Conservation (phyloP, 2,113 vertebrate genomes). For the Vidua chalybeata region DNA sequence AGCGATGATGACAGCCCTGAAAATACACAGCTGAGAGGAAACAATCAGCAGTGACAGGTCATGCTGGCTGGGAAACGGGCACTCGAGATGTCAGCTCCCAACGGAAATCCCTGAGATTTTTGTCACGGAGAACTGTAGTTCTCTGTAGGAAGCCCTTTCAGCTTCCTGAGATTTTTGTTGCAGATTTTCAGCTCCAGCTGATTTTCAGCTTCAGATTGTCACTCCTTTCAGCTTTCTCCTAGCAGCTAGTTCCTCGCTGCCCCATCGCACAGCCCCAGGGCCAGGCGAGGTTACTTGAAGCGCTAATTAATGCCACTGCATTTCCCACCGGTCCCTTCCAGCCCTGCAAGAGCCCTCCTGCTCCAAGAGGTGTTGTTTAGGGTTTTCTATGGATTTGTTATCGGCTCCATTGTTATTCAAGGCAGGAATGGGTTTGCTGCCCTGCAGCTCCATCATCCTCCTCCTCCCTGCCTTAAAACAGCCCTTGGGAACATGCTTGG, state of each 20-base stretch:
- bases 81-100: not conserved
- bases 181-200: not conserved
- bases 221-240: not conserved
- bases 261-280: rapidly evolving
- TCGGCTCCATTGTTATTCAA: not conserved
- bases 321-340: not conserved
- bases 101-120: not conserved
- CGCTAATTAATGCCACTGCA: rapidly evolving
- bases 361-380: not conserved
- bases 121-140: not conserved
- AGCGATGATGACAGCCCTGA: constrained; percentile 89
- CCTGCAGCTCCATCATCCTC: not conserved
- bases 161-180: not conserved
- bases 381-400: not conserved
- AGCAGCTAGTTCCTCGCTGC: not conserved
- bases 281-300: not conserved
- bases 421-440: not conserved
- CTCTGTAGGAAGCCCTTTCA: not conserved
- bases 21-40: not conserved
- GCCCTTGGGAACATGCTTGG: not conserved
- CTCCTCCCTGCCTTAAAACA: not conserved
- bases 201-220: not conserved
- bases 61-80: not conserved
- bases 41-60: not conserved
- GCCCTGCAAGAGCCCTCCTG: not conserved